Evolutionary conservation across 1,140 invertebrate species (phyloP).

Genomic region (Thaumatotibia leucotreta): DNA sequence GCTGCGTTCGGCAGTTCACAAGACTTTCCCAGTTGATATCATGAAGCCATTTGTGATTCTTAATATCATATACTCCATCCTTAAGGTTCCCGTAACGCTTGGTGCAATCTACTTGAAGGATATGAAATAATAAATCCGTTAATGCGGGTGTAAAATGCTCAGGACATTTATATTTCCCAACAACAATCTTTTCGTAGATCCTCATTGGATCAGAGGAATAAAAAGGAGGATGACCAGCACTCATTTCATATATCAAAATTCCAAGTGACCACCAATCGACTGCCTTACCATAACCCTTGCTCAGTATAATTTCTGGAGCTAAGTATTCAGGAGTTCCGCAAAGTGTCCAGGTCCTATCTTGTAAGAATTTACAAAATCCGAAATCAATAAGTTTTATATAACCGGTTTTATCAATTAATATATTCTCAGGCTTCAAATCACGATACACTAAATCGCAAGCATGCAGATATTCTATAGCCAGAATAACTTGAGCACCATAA

Average conservation of each 20-base stretch:
- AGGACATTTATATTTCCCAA: conserved; percentile 84
- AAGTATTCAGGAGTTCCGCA: conserved; percentile 98
- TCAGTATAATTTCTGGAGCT: conserved; percentile 95
- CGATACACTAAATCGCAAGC: conserved; percentile 93
- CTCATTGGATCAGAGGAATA: conserved; percentile 89
- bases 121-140: conserved; percentile 89
- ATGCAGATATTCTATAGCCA: conserved; percentile 97
- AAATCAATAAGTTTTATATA: conserved; percentile 93
- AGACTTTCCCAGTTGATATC: conserved; percentile 90
- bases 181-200: conserved; percentile 93
- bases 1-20: conserved; percentile 85
- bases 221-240: conserved; percentile 90
- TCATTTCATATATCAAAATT: conserved; percentile 91
- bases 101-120: conserved; percentile 90
- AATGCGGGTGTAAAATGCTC: conserved; percentile 83
- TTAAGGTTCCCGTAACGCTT: conserved; percentile 93
- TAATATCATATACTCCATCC: conserved; percentile 84
- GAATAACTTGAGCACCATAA: conserved; percentile 94
- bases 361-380: conserved; percentile 93
- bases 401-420: conserved; percentile 91
- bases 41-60: conserved; percentile 84
- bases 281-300: conserved; percentile 95
- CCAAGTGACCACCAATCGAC: conserved; percentile 98
- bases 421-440: conserved; percentile 98
- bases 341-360: conserved; percentile 94